A percentile compares a stretch with the other conserved stretches of the same genome.
Evolutionary conservation across 2,113 vertebrate genomes (phyloP).

Genomic region (Ailurus styani): DNA sequence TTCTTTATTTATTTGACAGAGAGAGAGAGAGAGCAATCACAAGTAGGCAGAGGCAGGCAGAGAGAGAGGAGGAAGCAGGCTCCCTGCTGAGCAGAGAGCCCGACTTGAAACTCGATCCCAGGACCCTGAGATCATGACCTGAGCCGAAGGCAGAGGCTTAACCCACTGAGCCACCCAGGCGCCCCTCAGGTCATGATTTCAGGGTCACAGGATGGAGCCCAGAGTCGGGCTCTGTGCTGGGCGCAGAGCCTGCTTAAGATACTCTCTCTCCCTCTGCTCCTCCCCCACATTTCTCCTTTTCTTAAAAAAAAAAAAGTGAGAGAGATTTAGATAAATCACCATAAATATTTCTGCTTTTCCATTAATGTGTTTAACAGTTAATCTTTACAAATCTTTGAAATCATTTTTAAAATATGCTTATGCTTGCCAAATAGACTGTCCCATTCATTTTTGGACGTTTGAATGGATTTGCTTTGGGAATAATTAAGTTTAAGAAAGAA

Average conservation of each 20-base stretch:
- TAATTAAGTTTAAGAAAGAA: slow-evolving; percentile 33
- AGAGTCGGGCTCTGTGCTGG: not conserved
- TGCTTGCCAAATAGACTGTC: slow-evolving; percentile 17
- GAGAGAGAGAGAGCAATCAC: no score
- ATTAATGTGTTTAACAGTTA: not conserved
- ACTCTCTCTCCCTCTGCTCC: not conserved
- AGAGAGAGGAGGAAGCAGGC: no score
- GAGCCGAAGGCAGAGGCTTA: no score
- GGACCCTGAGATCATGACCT: no score
- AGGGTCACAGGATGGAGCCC: not conserved
- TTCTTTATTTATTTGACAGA: no score
- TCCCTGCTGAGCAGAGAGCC: no score
- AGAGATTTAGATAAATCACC: not conserved
- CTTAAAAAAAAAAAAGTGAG: not conserved
- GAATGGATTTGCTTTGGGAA: slow-evolving; percentile 22
- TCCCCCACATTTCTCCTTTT: not conserved
- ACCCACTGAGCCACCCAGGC: no score
- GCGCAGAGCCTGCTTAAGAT: not conserved
- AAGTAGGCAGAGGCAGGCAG: no score
- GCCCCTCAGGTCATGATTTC: not conserved
- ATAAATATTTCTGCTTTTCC: not conserved
- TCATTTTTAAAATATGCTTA: not conserved
- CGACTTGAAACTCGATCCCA: no score
- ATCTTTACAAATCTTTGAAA: not conserved
- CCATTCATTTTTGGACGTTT: not conserved